phyloP scores from a whole-genome alignment of 2,888 invertebrate genomes.

The Iphiclides podalirius region DNA sequence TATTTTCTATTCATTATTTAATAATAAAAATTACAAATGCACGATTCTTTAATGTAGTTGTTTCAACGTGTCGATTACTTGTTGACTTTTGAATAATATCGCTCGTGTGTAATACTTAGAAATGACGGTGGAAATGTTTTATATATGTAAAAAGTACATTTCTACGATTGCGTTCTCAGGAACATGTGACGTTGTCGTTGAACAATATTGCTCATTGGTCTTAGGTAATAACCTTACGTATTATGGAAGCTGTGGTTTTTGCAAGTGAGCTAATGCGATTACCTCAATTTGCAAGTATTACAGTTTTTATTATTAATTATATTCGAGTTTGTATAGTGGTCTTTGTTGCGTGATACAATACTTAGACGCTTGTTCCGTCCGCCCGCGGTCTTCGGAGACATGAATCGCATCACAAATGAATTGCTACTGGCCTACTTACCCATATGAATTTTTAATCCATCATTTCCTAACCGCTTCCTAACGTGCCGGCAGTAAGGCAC shows the following conservation, averaged over 20 bases:
- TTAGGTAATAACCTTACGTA: constrained; percentile 11
- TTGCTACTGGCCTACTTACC: constrained; percentile 11
- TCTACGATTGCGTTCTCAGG: constrained; percentile 2
- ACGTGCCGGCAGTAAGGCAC: too few relatives aligned
- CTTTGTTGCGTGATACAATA: constrained; percentile 1
- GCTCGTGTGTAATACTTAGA: background rate
- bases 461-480: constrained; percentile 9
- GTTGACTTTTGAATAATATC: too few relatives aligned
- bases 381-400: constrained; percentile 3
- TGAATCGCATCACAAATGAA: constrained; percentile 18
- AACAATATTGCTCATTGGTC: constrained; percentile 7
- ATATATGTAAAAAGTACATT: background rate
- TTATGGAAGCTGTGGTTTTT: constrained; percentile 9
- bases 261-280: background rate
- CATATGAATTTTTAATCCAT: constrained; percentile 21
- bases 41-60: background rate
- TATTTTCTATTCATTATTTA: background rate
- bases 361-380: background rate
- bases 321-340: too few relatives aligned
- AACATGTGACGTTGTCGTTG: background rate
- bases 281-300: background rate
- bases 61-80: background rate
- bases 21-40: background rate
- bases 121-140: background rate
- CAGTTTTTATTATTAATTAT: too few relatives aligned